Percentiles rank a stretch among this genome's conserved stretches.
Conservation (phyloP, 2,113 vertebrate genomes). For the Diadophis punctatus region DNA sequence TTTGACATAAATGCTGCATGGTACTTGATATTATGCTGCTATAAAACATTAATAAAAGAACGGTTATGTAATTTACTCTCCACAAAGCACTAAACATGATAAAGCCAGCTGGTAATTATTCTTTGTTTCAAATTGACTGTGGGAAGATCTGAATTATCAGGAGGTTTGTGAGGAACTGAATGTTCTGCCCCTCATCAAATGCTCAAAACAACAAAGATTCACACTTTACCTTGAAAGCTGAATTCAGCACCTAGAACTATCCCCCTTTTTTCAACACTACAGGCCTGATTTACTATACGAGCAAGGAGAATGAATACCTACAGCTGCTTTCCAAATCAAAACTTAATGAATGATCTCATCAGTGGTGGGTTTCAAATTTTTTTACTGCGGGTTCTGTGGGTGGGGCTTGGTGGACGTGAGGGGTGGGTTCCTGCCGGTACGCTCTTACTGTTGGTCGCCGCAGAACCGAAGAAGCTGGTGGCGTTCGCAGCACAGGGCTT, state of each 20-base stretch:
- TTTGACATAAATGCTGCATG: neutral
- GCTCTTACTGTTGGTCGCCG: no score
- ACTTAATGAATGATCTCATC: no score
- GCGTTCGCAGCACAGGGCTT: no score
- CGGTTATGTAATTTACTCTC: constrained; percentile 57
- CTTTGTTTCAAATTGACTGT: constrained; percentile 64
- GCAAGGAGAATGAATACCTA: neutral
- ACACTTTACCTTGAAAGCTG: neutral
- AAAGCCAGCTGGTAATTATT: constrained; percentile 66
- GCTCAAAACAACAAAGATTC: constrained; percentile 47
- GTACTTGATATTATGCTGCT: constrained; percentile 39
- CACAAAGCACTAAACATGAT: constrained; percentile 61
- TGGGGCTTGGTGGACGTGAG: no score
- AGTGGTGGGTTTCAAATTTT: no score
- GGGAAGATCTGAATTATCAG: constrained; percentile 64
- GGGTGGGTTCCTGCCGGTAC: no score
- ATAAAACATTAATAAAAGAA: constrained; percentile 58
- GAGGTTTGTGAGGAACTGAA: constrained; percentile 39
- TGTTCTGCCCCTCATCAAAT: constrained; percentile 30
- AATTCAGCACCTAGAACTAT: neutral
- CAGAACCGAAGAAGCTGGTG: no score
- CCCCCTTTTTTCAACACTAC: neutral
- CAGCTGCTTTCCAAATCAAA: neutral
- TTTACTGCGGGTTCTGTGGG: no score
- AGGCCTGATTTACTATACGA: neutral